Base-by-base conservation (phyloP, 2,888 invertebrate genomes). In the Hemicrepidius hirtus region DNA sequence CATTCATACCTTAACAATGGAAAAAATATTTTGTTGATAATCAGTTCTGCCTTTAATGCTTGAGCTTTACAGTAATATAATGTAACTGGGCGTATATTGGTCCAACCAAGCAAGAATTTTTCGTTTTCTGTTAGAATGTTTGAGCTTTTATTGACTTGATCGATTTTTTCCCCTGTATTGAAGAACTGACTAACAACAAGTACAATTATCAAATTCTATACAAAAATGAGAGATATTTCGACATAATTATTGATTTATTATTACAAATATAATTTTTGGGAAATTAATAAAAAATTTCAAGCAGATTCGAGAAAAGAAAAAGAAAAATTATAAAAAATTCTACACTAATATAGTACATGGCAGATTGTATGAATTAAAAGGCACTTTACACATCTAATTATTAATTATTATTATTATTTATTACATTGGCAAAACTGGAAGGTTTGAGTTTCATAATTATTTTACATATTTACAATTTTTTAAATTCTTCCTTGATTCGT, bases 371-470 rank as follows among this genome's bases (percentile, higher is more conserved):
- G 80, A 80, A 81, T 81, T 77, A 83, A 84, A 86, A 86, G 86
- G 86, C 86, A 86, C 86, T 86, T 86, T 84, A 80, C 83, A 85
- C 84, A 85, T 80, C 83, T 84, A 82, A 82, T 77, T 76, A 81
- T 78, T 76, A 71, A 73, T 74, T 76, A 68, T 70, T 68, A 68
- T 70, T 68, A 70, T 80, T 79, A 67, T 73, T 32, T 80, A 80
- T 82, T 81, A 82, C 80, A 84, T 85, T 85, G 85, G 85, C 85
- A 86, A 85, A 85, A 83, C 82, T 86, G 86, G 86, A 86, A 86
- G 86, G 86, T 86, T 84, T 82, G 79, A 82, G 84, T 85, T 86
- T 84, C 84, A 80, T 81, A 78, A 79, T 76, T 76, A 76, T 75
- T 80, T 60, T 77, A 78, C 76, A 76, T 76, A 77, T 76, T 75